Evolutionary conservation across 2,797 vertebrate genomes (phyloP), one percentile per base, ranked within the genome.

Genomic region (Lemur catta): DNA sequence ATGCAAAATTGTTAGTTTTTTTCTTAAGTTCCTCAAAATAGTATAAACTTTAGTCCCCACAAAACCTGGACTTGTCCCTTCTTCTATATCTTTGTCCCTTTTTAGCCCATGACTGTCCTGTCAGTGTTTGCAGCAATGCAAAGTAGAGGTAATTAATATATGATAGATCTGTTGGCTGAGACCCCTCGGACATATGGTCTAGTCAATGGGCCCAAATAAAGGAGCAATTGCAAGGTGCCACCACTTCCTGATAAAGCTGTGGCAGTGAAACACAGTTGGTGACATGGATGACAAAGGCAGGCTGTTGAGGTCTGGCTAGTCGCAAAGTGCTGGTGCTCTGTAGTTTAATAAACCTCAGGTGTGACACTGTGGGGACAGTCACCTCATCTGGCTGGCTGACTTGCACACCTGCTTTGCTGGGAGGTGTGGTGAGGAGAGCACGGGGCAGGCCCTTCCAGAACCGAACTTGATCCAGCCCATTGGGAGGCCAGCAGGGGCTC

Each of bases 131-230:
- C 26, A 89, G 76, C 6, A 80, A 72, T 55, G 63, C 61, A 81
- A 91, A 93, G 82, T 43, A 91, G 86, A 92, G 14, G 14, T 94
- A 74, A 94, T 71, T 93, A 84, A 79, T 75, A 28, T n/a, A 35
- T 2, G 1, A 38, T 72, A 61, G 67, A 33, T 33, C 38, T 84
- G 50, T 46, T 89, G 92, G 46, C 81, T 24, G 35, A 65, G 59
- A 17, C 50, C 38, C 30, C n/a, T 94, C 63, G 50, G 72, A 76
- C 65, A 90, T 81, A 85, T 57, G 95, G 88, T 79, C 38, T 11
- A 79, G 92, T 82, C 94, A 96, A 13, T 63, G 85, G 48, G 50
- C 69, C 43, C 74, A 96, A 93, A 76, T 65, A 81, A 91, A 95
- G 72, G 57, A 95, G 65, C 50, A 91, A 92, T 92, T 86, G 41